Percentiles rank a stretch among this genome's conserved stretches.
These are phyloP conservation scores for Caenorhabditis virilis DNA, from an alignment of 2,888 invertebrate genomes.

Conservation along the genomic window DNA sequence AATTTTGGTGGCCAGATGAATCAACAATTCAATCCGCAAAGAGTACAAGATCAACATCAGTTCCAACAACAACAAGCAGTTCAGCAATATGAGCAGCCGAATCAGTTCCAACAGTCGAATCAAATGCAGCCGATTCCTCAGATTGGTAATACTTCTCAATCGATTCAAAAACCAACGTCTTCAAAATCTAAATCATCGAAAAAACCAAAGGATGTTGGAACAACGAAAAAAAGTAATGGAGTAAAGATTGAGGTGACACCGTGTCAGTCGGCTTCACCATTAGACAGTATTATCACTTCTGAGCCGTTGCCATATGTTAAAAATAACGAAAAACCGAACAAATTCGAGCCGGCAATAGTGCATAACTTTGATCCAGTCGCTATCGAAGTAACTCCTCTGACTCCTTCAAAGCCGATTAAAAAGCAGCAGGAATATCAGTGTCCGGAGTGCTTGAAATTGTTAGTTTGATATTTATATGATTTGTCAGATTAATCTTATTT, in stretches of 20 bases:
- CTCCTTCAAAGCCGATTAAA: slow-evolving; percentile 3
- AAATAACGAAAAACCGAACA: background rate
- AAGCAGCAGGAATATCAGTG: slow-evolving; percentile 36
- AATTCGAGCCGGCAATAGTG: background rate
- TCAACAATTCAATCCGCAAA: background rate
- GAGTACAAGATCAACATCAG: too few species aligned
- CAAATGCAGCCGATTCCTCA: too few species aligned
- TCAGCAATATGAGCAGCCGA: too few species aligned
- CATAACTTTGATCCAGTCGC: background rate
- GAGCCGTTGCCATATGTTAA: slow-evolving; percentile 22
- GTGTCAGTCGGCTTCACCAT: too few species aligned
- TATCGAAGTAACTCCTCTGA: background rate
- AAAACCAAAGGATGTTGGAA: background rate
- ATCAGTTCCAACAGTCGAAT: too few species aligned
- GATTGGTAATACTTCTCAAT: too few species aligned
- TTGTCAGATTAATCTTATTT: background rate
- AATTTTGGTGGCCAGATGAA: too few species aligned
- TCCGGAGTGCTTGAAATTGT: slow-evolving; percentile 50
- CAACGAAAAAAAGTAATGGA: background rate
- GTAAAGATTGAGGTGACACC: too few species aligned
- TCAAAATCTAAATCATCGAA: background rate
- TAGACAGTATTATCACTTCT: slow-evolving; percentile 40
- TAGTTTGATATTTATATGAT: slow-evolving; percentile 6
- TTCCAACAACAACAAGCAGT: too few species aligned
- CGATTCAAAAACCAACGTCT: background rate